Evolutionary conservation across 2,888 invertebrate genomes (phyloP), one percentile per base, ranked within the genome.

Genomic region (Julus scandinavius): DNA sequence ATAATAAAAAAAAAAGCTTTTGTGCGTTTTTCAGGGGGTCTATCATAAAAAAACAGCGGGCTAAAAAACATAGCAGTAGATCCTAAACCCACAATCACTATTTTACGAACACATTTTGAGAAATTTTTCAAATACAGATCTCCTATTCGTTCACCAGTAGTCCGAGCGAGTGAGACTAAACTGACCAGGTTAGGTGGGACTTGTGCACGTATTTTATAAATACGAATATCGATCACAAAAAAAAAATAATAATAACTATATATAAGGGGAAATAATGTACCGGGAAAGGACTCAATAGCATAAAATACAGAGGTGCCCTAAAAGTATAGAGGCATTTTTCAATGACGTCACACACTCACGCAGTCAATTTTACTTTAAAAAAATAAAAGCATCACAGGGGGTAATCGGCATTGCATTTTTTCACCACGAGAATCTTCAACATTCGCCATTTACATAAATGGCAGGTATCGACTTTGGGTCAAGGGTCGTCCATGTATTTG

Each of bases 371-470:
- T 20, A 29, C 9, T 20, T 20, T 58, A 17, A 17, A 58, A 72
- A 72, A 45, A 45, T 45, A 72, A 72, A 72, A 72, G 63, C 63
- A 72, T 72, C 63, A 72, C 63, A 72, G 63, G 63, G 63, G 63
- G 63, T 72, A 72, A 72, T 72, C 63, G 63, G 20, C 63, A 72
- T 72, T 72, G 63, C 63, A 11, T 72, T 45, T 45, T 63, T 72
- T 72, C 63, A 72, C 63, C 63, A 72, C 63, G 63, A 72, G 63
- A 72, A 72, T 72, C 63, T 72, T 72, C 63, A 5, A 20, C n/a
- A 20, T 72, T 11, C 20, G 20, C 63, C 63, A 72, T 1, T 7
- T 72, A n/a, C 50, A 7, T 3, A 7, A 45, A 45, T 45, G 45
- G 45, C 45, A 45, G 20, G 63, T 72, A 29, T 20, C 63, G 63